Evolutionary conservation across 2,113 vertebrate species (phyloP).

Genomic region (Oostethus manadensis): DNA sequence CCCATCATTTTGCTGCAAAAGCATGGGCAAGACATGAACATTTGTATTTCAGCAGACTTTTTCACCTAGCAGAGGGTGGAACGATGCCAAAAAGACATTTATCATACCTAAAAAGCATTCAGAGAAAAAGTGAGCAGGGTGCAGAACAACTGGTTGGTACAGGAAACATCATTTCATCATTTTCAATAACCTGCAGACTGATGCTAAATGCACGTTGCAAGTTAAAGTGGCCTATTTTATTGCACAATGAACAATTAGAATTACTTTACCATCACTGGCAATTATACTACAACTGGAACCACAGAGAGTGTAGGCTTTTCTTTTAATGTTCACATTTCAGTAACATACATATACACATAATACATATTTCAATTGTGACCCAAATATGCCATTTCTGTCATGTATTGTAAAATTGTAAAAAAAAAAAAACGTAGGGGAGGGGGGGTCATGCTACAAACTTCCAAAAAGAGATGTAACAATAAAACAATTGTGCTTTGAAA

Average conservation of each 20-base stretch:
- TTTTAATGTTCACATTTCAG: too few relatives aligned
- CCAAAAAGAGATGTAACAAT: too few relatives aligned
- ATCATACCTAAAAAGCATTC: not conserved
- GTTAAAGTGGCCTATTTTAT: not conserved
- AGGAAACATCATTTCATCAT: not conserved
- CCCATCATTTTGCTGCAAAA: slow-evolving; percentile 88
- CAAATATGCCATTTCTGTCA: too few relatives aligned
- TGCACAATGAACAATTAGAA: not conserved
- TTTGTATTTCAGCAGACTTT: slow-evolving; percentile 27
- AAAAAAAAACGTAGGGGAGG: too few relatives aligned
- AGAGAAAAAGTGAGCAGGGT: not conserved
- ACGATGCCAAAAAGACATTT: slow-evolving; percentile 1
- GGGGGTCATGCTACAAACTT: too few relatives aligned
- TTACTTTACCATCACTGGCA: too few relatives aligned
- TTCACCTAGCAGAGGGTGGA: slow-evolving; percentile 14
- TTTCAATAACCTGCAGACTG: not conserved
- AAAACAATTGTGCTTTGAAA: too few relatives aligned
- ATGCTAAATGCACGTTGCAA: not conserved
- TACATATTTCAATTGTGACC: too few relatives aligned
- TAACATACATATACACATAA: too few relatives aligned
- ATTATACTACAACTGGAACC: too few relatives aligned
- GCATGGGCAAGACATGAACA: slow-evolving; percentile 25
- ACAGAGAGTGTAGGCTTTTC: too few relatives aligned
- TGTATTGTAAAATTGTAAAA: too few relatives aligned
- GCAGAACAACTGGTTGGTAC: not conserved